Evolutionary conservation across 2,888 invertebrate species (phyloP), one percentile per base, ranked within the genome.

Genomic region (Tenthredo mesomela): DNA sequence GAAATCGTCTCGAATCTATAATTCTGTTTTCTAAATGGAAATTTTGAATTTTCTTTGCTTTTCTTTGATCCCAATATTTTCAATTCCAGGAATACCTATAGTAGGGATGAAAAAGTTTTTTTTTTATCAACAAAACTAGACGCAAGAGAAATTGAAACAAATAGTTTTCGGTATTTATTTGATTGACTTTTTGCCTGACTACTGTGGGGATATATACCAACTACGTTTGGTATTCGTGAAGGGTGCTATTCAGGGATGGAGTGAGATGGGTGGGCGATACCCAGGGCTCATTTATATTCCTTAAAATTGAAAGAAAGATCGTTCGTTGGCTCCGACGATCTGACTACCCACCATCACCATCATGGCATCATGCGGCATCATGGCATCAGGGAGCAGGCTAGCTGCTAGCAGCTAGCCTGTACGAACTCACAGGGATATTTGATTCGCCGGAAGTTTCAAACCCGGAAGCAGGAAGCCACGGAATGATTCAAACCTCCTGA

Each of bases 401-500:
- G 50, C 50, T 50, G 50, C 7, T n/a, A 54, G 54, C 54, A 54
- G 54, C 54, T 54, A 54, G 0, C 54, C 18, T 25, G 33, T 15
- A 25, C 54, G 58, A 43, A 25, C 3, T 43, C 73, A 29, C n/a
- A 18, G 25, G 77, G 54, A 54, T 77, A 40, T 80, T 80, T 80
- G 58, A 80, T 80, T 80, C 80, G 61, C 37, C 80, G 80, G 80
- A 80, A 80, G 61, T 80, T 80, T 40, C 21, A 15, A 50, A 29
- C 58, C 54, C 80, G 80, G 80, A 80, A 80, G 18, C 80, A 80
- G 80, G 80, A 80, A 80, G 61, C 80, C 80, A 80, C 61, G 80
- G 50, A 80, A 80, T 80, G 80, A 80, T 80, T 80, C 58, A 80
- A 80, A 80, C 61, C 58, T 80, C 61, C 80, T 80, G 80, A 80